Evolutionary conservation across 2,113 vertebrate genomes (phyloP).

Genomic region (Hyla sarda): DNA sequence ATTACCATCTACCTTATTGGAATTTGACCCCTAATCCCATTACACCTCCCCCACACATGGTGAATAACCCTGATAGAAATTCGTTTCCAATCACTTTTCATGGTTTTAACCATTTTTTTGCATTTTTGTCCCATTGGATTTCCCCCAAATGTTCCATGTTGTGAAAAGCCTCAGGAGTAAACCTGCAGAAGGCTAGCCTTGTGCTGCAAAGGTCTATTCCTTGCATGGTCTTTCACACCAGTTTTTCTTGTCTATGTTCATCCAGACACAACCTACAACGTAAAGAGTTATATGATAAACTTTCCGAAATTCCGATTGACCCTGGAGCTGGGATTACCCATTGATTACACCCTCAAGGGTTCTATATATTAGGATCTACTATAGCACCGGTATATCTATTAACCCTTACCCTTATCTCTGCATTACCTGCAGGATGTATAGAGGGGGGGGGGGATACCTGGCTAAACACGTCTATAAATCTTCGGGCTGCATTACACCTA

Average conservation of each 20-base stretch:
- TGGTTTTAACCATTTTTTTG: neutral
- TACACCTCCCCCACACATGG: neutral
- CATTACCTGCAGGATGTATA: slow-evolving; percentile 28
- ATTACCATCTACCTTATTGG: neutral
- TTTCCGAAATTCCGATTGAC: neutral
- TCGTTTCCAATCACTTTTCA: neutral
- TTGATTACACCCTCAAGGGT: neutral
- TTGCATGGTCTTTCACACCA: neutral
- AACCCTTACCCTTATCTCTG: neutral
- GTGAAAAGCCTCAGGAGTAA: neutral
- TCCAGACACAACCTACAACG: neutral
- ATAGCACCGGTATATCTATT: neutral
- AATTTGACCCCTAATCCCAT: slow-evolving; percentile 31
- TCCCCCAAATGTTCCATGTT: too few species aligned
- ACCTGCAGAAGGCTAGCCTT: neutral
- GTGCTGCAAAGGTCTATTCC: neutral
- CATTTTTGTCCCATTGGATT: neutral
- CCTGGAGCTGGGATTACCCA: neutral
- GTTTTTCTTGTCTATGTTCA: neutral
- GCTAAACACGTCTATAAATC: neutral
- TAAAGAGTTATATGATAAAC: neutral
- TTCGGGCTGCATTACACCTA: neutral
- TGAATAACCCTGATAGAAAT: neutral
- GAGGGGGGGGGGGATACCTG: neutral
- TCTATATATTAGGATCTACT: neutral